Base-by-base conservation (phyloP, 2,888 invertebrate species). In the Rambutsinella grinnellia region DNA sequence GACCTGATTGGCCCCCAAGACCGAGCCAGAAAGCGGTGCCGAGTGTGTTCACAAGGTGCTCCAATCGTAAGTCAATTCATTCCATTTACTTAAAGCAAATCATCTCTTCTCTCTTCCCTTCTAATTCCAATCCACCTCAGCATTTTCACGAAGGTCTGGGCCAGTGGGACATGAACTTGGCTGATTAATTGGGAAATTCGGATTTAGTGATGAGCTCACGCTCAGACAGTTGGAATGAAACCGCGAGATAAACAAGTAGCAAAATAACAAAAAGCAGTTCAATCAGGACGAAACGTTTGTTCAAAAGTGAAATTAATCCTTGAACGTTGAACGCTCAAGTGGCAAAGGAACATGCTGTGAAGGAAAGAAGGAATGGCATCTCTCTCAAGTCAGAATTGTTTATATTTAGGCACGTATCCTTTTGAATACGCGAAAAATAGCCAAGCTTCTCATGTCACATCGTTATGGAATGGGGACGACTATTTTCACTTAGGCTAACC, bases 1-100 rank as follows among this genome's bases (percentile, higher is more conserved):
- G n/a, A n/a, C 81, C 82, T 15, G 79, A 76, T 21, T 82, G 82
- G 82, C 82, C 82, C 53, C 82, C 82, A 49, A 77, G 60, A 71
- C 49, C 69, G 10, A 46, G 21, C 2, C 61, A 71, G 36, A 82
- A 72, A 56, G 36, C 70, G n/a, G 8, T 81, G 26, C 81, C 82
- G 36, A 82, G 78, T 49, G 78, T 81, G n/a, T 82, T 80, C 68
- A 76, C 81, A 19, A 76, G 81, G 60, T 81, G 81, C 68, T 81
- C 82, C 19, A 79, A 82, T 58, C 78, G 82, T 82, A 79, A 81
- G 81, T 68, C 0, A 28, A 36, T 19, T 10, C 15, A 54, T 21
- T 13, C n/a, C 8, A 23, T 54, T 19, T 54, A 54, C 49, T 19
- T n/a, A n/a, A n/a, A n/a, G n/a, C n/a, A n/a, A n/a, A n/a, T n/a